Conservation (phyloP, 2,113 vertebrate species). For the Vicugna pacos region DNA sequence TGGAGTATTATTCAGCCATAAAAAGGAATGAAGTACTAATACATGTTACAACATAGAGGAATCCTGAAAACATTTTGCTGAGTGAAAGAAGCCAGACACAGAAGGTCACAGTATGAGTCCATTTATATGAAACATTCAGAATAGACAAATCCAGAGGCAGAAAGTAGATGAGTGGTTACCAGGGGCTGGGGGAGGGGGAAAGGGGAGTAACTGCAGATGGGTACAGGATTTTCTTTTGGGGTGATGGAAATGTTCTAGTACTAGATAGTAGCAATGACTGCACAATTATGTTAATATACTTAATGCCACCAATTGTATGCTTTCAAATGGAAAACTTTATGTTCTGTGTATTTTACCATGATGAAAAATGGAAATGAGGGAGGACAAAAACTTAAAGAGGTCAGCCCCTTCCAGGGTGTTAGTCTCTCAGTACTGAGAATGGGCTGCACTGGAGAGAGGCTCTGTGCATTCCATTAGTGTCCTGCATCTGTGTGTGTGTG, state of each 20-base stretch:
- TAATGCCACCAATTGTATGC: background rate
- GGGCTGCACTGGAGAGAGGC: background rate
- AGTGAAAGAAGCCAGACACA: background rate
- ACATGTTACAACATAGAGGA: background rate
- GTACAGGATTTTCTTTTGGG: background rate
- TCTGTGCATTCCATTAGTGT: background rate
- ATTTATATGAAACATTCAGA: background rate
- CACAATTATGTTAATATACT: background rate
- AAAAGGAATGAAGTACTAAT: background rate
- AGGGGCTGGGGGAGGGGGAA: background rate
- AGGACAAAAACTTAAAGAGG: background rate
- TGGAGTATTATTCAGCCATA: slow-evolving; percentile 3
- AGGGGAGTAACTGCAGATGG: background rate
- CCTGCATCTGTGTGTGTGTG: background rate
- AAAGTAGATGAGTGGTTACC: background rate
- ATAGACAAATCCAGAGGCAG: background rate
- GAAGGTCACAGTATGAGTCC: background rate
- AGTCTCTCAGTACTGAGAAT: background rate
- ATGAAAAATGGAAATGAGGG: background rate
- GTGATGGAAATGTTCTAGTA: background rate
- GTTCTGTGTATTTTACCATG: background rate
- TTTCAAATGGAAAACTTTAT: background rate
- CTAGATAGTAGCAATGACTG: background rate
- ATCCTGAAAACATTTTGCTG: background rate
- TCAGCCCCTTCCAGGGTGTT: too few species aligned